A percentile compares a stretch with the other conserved stretches of the same genome.
phyloP scores from a whole-genome alignment of 2,113 vertebrate genomes.

The Salvelinus fontinalis region DNA sequence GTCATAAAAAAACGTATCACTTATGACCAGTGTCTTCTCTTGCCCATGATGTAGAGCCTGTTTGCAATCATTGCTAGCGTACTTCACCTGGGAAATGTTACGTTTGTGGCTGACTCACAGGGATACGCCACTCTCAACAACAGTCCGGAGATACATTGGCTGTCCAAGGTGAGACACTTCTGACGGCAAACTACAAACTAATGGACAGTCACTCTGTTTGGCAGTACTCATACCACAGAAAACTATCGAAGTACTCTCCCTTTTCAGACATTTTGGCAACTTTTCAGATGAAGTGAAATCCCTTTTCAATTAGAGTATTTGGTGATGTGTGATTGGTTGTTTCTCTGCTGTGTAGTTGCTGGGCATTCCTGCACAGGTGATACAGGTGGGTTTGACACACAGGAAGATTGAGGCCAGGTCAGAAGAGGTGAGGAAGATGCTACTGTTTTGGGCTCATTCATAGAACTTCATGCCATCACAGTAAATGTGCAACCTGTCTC shows the following conservation, averaged over 20 bases:
- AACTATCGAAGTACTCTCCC: neutral
- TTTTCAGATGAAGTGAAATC: neutral
- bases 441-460: neutral
- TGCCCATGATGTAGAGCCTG: slow-evolving; percentile 75
- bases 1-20: neutral
- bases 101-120: slow-evolving; percentile 80
- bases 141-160: slow-evolving; percentile 83
- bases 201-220: too few species aligned
- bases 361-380: slow-evolving; percentile 75
- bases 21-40: neutral
- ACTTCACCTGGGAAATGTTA: slow-evolving; percentile 92
- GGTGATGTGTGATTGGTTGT: neutral
- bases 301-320: neutral
- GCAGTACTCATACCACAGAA: too few species aligned
- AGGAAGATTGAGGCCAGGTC: slow-evolving; percentile 89
- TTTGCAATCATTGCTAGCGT: slow-evolving; percentile 89
- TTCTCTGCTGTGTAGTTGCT: slow-evolving; percentile 75
- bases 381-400: slow-evolving; percentile 82
- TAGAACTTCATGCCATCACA: neutral
- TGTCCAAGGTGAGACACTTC: slow-evolving; percentile 82
- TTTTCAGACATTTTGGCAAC: neutral
- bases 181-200: too few species aligned
- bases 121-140: slow-evolving; percentile 79
- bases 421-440: slow-evolving; percentile 78
- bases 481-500: neutral